Conservation (phyloP, 2,888 invertebrate species). For the Corbicula japonica region DNA sequence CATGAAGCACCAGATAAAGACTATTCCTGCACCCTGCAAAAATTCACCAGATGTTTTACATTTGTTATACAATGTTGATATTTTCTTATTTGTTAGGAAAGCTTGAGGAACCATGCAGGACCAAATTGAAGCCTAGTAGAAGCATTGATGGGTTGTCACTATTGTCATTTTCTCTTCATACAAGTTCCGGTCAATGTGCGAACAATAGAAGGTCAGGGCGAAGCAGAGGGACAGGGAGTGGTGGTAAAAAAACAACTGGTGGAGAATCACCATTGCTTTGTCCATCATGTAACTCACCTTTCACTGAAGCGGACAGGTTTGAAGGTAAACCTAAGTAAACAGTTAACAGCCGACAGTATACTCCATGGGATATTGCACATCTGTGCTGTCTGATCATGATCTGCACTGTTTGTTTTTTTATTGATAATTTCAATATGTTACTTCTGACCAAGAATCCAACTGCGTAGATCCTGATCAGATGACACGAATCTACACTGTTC, state of each 20-base stretch:
- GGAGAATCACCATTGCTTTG: conserved; percentile 13
- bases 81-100: conserved; percentile 22
- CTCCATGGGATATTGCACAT: not conserved
- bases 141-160: not conserved
- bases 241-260: conserved; percentile 20
- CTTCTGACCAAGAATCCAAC: too few species aligned
- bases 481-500: not conserved
- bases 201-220: not conserved
- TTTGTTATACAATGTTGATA: too few species aligned
- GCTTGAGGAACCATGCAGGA: conserved; percentile 9
- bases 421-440: too few species aligned
- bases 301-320: conserved; percentile 36
- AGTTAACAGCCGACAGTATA: not conserved
- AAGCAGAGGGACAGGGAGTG: conserved; percentile 8
- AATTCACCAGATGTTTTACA: too few species aligned
- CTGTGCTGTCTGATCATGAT: too few species aligned
- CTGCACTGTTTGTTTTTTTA: too few species aligned
- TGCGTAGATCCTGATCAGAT: not conserved
- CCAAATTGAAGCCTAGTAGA: not conserved
- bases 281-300: conserved; percentile 46
- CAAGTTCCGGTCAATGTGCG: not conserved
- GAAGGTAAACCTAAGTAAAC: conserved; percentile 24
- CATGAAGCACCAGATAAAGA: too few species aligned
- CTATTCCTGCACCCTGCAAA: too few species aligned
- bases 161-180: conserved; percentile 5